A percentile compares a stretch with the other conserved stretches of the same genome.
phyloP scores from a whole-genome alignment of 2,888 invertebrate genomes.

The Lasius fuliginosus region DNA sequence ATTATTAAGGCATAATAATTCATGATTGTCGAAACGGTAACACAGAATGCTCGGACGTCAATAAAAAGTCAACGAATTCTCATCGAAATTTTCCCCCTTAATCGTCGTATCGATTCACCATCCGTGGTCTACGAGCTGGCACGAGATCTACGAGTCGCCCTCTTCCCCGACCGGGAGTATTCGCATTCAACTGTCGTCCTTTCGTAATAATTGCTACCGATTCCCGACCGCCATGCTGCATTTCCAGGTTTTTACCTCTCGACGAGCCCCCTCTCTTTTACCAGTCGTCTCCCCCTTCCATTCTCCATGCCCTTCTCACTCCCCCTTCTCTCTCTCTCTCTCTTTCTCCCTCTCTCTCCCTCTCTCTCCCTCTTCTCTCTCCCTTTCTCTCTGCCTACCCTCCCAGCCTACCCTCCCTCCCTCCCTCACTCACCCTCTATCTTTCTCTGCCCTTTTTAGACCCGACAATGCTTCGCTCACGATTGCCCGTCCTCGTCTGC shows the following conservation, averaged over 20 bases:
- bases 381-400: constrained; percentile 43
- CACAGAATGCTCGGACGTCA: not conserved
- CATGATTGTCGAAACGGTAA: not conserved
- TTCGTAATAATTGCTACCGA: constrained; percentile 83
- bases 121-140: constrained; percentile 59
- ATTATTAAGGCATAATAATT: not conserved
- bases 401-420: constrained; percentile 36
- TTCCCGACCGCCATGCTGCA: constrained; percentile 84
- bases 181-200: constrained; percentile 80
- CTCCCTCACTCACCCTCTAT: constrained; percentile 27
- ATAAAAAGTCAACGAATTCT: constrained; percentile 27
- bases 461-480: constrained; percentile 47
- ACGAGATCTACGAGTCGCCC: constrained; percentile 59
- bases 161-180: constrained; percentile 57
- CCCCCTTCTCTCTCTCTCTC: constrained; percentile 13
- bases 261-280: constrained; percentile 66
- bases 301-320: constrained; percentile 55
- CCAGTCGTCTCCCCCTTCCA: constrained; percentile 55
- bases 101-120: constrained; percentile 61
- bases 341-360: constrained; percentile 46
- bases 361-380: constrained; percentile 53
- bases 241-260: constrained; percentile 83
- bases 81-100: constrained; percentile 63
- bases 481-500: constrained; percentile 32
- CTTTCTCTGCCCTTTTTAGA: constrained; percentile 52